A percentile compares a stretch with the other conserved stretches of the same genome.
Evolutionary conservation across 2,113 vertebrate species (phyloP).

Genomic region (Nerophis lumbriciformis): DNA sequence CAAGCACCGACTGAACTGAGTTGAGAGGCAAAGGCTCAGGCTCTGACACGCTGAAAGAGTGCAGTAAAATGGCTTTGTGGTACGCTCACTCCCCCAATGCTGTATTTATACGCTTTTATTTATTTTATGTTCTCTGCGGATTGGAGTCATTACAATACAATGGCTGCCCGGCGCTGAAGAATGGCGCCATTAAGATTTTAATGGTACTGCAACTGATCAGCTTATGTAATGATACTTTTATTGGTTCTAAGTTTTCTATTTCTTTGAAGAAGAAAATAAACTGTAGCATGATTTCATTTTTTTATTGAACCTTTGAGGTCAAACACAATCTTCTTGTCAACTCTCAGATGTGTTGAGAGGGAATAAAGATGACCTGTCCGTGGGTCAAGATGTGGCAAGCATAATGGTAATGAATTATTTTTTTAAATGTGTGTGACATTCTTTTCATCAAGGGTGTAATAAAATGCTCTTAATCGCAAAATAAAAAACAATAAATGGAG

Average conservation of each 20-base stretch:
- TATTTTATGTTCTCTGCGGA: slow-evolving; percentile 37
- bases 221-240: not conserved
- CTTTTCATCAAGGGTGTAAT: no score
- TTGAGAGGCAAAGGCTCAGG: slow-evolving; percentile 41
- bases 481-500: no score
- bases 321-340: no score
- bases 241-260: not conserved
- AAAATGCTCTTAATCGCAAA: no score
- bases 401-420: no score
- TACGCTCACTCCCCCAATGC: slow-evolving; percentile 22
- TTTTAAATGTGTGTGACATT: no score
- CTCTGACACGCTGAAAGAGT: slow-evolving; percentile 8
- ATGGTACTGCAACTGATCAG: not conserved
- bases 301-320: no score
- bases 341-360: no score
- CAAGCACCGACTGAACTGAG: slow-evolving; percentile 57
- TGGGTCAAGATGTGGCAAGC: no score
- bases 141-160: slow-evolving; percentile 28
- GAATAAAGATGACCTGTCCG: no score
- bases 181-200: not conserved
- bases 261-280: not conserved
- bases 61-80: slow-evolving; percentile 13
- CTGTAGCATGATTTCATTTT: not conserved
- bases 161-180: slow-evolving; percentile 18
- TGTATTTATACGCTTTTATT: slow-evolving; percentile 25